Base-by-base conservation (phyloP, 2,888 invertebrate species). In the Synergus umbraculus region DNA sequence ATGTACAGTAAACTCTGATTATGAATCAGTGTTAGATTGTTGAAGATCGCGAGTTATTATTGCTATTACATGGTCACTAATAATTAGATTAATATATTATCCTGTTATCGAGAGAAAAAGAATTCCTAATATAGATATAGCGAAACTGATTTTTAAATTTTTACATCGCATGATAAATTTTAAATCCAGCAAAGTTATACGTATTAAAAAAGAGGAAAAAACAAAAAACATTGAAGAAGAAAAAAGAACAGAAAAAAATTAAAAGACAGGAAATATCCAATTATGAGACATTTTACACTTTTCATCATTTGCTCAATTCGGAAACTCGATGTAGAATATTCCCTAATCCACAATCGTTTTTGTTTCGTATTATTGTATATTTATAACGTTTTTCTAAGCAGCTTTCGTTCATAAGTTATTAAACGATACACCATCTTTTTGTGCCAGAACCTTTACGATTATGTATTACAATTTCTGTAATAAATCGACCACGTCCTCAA, bases 1-100 rank as follows among this genome's bases (percentile, higher is more conserved):
- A 88, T 90, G 91, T 91, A 91, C 88, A 88, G 89, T 89, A 88
- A 89, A 89, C 87, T 86, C 89, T 90, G 88, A 89, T 91, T 87
- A 83, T 84, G 83, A 89, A 90, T 89, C 89, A 87, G 88, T 87
- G 86, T 88, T 91, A 89, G 87, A 88, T 91, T 90, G 88, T 89
- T 90, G 88, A 87, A 86, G 86, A 88, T 73, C 87, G 58, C 83
- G 83, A 85, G 83, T 37, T 73, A 83, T 87, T 73, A 83, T 87
- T 87, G 86, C 84, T 87, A 86, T 86, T 87, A 83, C 86, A 88
- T 86, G 85, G 84, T 89, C 85, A 86, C 85, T 87, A 83, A 76
- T 76, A 80, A 82, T 83, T 83, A 77, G 67, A 76, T 77, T 49
- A 13, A 65, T 78, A 82, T 86, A 85, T 85, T 84, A 84, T 85